Evolutionary conservation across 2,888 invertebrate species (phyloP).

Genomic region (Anticlea derivata): DNA sequence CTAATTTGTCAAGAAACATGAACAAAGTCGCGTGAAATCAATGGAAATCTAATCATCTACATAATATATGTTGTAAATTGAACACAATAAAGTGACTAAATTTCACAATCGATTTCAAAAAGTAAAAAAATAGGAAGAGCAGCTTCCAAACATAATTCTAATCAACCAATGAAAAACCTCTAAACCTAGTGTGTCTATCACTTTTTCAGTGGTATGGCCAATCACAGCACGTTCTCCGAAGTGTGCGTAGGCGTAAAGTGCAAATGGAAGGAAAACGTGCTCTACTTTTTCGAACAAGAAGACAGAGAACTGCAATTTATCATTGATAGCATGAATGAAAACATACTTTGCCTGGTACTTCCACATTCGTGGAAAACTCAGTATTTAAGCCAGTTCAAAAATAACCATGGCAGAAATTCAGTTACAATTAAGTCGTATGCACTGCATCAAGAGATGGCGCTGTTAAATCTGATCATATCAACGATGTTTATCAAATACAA

Average conservation of each 20-base stretch:
- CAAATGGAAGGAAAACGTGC: constrained; percentile 34
- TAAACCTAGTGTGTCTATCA: neutral
- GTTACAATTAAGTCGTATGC: too few relatives aligned
- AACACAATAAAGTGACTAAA: neutral
- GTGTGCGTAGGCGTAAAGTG: constrained; percentile 14
- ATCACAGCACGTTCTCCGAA: constrained; percentile 22
- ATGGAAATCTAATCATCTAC: neutral
- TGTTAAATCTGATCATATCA: neutral
- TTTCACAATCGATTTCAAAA: constrained; percentile 12
- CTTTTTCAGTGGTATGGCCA: constrained; percentile 21
- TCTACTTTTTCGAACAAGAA: constrained; percentile 31
- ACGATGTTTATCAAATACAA: too few relatives aligned
- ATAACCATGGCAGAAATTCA: too few relatives aligned
- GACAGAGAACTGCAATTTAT: too few relatives aligned
- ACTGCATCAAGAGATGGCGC: neutral
- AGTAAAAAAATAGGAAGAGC: constrained; percentile 31
- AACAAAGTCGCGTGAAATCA: neutral
- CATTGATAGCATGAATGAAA: too few relatives aligned
- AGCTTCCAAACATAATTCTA: constrained; percentile 10
- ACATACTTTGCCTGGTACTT: too few relatives aligned
- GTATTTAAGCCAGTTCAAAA: too few relatives aligned
- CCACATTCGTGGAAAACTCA: too few relatives aligned
- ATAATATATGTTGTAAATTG: too few relatives aligned
- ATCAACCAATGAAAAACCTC: constrained; percentile 17
- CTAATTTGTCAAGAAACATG: constrained; percentile 15